Percentiles rank a stretch among this genome's conserved stretches.
These are phyloP conservation scores for Capitella teleta DNA, from an alignment of 1,140 invertebrate genomes.

Conservation along the genomic window DNA sequence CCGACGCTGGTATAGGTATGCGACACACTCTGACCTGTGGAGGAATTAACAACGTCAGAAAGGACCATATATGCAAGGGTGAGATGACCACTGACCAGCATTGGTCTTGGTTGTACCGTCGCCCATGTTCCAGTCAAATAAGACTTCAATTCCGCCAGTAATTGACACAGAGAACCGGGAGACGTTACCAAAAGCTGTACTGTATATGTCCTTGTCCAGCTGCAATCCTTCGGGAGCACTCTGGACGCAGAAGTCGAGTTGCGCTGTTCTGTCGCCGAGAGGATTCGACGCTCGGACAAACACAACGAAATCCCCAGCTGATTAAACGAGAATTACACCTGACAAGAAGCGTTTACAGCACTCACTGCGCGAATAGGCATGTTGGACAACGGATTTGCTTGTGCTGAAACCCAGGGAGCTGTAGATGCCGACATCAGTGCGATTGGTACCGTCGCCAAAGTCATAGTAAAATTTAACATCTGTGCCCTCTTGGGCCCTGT, in stretches of 20 bases:
- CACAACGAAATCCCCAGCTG: background rate
- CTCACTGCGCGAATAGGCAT: background rate
- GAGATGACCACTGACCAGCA: background rate
- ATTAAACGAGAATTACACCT: background rate
- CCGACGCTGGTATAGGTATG: background rate
- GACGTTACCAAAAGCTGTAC: background rate
- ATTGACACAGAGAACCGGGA: background rate
- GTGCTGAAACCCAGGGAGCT: background rate
- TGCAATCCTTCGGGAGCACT: background rate
- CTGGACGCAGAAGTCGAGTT: background rate
- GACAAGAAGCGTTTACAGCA: background rate
- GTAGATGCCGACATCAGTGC: background rate
- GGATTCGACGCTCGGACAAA: background rate
- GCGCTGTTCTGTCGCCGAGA: background rate
- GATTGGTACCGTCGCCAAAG: background rate
- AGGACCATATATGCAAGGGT: background rate
- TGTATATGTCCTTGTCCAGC: background rate
- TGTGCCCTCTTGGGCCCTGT: background rate
- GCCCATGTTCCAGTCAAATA: conserved; percentile 3
- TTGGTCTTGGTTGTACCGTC: background rate
- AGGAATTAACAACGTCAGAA: background rate
- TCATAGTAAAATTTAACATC: conserved; percentile 2
- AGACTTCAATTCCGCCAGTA: background rate
- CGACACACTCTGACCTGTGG: background rate
- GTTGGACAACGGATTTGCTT: background rate